These are phyloP conservation scores for Enteromius trimaculatus DNA, from an alignment of 2,797 vertebrate species.

Conservation along the genomic window DNA sequence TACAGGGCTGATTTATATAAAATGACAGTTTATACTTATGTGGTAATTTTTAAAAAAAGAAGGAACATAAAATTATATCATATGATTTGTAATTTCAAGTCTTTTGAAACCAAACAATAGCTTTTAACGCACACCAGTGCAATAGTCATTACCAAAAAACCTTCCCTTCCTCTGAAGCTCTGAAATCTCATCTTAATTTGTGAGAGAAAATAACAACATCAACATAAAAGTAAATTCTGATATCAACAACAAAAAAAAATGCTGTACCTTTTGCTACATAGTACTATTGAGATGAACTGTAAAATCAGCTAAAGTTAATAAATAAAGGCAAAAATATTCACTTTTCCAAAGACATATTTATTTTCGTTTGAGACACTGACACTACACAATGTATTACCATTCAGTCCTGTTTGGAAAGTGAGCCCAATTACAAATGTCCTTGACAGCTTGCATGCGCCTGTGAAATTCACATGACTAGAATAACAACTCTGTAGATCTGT, in stretches of 20 bases:
- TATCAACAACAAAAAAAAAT: not conserved
- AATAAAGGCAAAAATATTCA: not conserved
- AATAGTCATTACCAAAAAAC: not conserved
- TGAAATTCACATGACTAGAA: slow-evolving; percentile 2
- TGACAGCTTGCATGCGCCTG: not conserved
- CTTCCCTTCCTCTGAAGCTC: not conserved
- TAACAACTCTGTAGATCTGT: not conserved
- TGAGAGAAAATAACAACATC: not conserved
- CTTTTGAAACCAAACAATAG: slow-evolving; percentile 4
- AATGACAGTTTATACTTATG: not conserved
- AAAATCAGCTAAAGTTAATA: not conserved
- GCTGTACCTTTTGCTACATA: not conserved
- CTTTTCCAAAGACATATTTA: not conserved
- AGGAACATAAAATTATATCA: not conserved
- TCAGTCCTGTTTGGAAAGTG: not conserved
- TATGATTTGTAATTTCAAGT: not conserved
- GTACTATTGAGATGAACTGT: not conserved
- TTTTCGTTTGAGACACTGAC: not conserved
- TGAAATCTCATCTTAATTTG: not conserved
- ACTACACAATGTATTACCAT: not conserved
- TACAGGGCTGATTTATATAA: not conserved
- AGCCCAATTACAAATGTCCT: not conserved
- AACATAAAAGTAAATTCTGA: not conserved
- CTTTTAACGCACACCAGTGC: not conserved
- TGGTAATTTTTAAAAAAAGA: not conserved